Percentiles rank a stretch among this genome's conserved stretches.
Conservation (phyloP, 2,888 invertebrate genomes). For the Poecilobothrus nobilitatus region DNA sequence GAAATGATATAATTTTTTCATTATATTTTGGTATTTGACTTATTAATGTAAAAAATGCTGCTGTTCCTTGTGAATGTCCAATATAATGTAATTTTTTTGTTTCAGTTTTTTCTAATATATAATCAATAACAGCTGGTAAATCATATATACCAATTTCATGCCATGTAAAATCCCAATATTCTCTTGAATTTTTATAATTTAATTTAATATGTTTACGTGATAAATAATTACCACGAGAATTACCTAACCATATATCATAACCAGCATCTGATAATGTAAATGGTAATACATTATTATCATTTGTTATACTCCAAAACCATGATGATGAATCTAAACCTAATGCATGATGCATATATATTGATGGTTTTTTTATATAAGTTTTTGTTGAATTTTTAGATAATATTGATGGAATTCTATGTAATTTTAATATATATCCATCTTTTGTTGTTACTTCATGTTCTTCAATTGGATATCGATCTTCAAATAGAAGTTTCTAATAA, state of each 20-base stretch:
- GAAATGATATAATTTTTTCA: not conserved
- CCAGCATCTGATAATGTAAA: slow-evolving; percentile 38
- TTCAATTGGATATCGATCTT: slow-evolving; percentile 44
- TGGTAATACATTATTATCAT: slow-evolving; percentile 32
- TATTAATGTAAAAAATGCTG: slow-evolving; percentile 13
- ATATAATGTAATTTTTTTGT: slow-evolving; percentile 49
- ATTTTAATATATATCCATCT: slow-evolving; percentile 37
- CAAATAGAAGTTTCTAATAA: slow-evolving; percentile 16
- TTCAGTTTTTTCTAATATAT: slow-evolving; percentile 46
- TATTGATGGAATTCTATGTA: slow-evolving; percentile 36
- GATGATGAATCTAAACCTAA: slow-evolving; percentile 30
- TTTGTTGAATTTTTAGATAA: slow-evolving; percentile 21
- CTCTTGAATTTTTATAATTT: not conserved
- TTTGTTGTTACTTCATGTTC: slow-evolving; percentile 51
- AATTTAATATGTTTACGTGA: slow-evolving; percentile 35
- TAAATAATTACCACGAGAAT: slow-evolving; percentile 39
- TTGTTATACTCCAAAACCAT: slow-evolving; percentile 33
- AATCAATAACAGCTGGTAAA: slow-evolving; percentile 57
- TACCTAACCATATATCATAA: slow-evolving; percentile 41
- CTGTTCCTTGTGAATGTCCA: slow-evolving; percentile 57
- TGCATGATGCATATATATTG: slow-evolving; percentile 36
- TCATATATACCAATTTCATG: slow-evolving; percentile 63
- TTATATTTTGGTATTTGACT: not conserved
- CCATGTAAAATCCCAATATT: slow-evolving; percentile 57
- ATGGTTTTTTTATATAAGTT: slow-evolving; percentile 31